A percentile compares a stretch with the other conserved stretches of the same genome.
Conservation (phyloP, 2,888 invertebrate genomes). For the Dorcus parallelipipedus region DNA sequence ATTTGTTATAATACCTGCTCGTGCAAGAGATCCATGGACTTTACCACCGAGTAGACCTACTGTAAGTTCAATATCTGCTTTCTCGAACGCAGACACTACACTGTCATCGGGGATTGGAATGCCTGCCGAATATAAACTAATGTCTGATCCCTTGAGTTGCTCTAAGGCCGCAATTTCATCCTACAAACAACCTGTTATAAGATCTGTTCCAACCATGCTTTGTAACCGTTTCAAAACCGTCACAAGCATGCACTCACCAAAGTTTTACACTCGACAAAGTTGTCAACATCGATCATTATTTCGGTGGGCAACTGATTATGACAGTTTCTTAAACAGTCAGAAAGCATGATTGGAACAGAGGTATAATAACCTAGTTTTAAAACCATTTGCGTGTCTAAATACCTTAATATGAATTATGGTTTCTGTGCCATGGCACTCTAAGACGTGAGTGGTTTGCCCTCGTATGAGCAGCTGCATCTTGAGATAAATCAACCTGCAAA, state of each 20-base stretch:
- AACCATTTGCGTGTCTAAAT: constrained; percentile 29
- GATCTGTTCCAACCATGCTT: too few relatives aligned
- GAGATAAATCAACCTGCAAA: constrained; percentile 24
- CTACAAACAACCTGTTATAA: constrained; percentile 47
- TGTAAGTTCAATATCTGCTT: constrained; percentile 72
- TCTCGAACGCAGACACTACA: constrained; percentile 62
- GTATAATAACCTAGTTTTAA: constrained; percentile 18
- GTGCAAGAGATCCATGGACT: constrained; percentile 99
- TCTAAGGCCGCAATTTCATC: constrained; percentile 61
- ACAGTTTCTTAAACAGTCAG: too few relatives aligned
- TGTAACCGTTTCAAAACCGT: too few relatives aligned
- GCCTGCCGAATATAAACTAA: constrained; percentile 74
- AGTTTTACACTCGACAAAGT: too few relatives aligned
- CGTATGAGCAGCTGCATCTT: constrained; percentile 81
- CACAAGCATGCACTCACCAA: too few relatives aligned
- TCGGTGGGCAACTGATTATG: too few relatives aligned
- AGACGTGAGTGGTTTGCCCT: constrained; percentile 70
- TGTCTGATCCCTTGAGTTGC: constrained; percentile 52
- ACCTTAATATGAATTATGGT: constrained; percentile 77
- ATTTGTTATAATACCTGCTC: constrained; percentile 71
- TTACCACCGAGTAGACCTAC: constrained; percentile 93
- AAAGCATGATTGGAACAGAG: too few relatives aligned
- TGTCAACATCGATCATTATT: too few relatives aligned
- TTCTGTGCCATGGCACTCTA: constrained; percentile 71
- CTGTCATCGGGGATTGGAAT: constrained; percentile 68